phyloP scores from a whole-genome alignment of 1,140 invertebrate genomes.

The Gryllus bimaculatus region DNA sequence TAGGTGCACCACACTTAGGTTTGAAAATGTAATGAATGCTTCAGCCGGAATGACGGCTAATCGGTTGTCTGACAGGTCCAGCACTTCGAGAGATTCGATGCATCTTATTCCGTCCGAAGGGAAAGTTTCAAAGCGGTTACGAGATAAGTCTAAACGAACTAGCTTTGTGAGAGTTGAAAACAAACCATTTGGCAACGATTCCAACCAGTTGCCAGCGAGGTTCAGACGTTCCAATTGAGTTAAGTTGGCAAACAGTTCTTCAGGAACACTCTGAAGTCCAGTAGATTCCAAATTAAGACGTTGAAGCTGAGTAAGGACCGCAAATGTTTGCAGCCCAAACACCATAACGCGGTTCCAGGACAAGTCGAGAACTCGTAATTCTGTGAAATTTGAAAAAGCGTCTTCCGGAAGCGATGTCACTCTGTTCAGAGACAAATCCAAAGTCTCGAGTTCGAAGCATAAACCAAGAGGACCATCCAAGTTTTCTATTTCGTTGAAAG shows the following conservation, averaged over 20 bases:
- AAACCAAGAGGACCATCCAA: neutral
- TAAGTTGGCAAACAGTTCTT: neutral
- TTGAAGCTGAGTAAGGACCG: neutral
- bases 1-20: conserved; percentile 29
- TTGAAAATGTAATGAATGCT: conserved; percentile 27
- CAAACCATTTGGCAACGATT: neutral
- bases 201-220: neutral
- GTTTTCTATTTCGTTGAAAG: neutral
- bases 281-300: neutral
- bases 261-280: neutral
- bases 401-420: neutral
- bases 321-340: neutral
- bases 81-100: neutral
- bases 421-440: neutral
- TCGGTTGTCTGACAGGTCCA: conserved; percentile 21
- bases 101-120: conserved; percentile 19
- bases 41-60: conserved; percentile 25
- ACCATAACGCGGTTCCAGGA: neutral
- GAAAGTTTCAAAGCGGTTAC: conserved; percentile 14
- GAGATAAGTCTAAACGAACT: conserved; percentile 6
- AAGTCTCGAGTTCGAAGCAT: neutral
- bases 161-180: neutral
- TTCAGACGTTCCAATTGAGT: neutral
- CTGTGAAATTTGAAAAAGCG: neutral
- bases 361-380: neutral